Base-by-base conservation (phyloP, 2,888 invertebrate species). In the Caenorhabditis uteleia region DNA sequence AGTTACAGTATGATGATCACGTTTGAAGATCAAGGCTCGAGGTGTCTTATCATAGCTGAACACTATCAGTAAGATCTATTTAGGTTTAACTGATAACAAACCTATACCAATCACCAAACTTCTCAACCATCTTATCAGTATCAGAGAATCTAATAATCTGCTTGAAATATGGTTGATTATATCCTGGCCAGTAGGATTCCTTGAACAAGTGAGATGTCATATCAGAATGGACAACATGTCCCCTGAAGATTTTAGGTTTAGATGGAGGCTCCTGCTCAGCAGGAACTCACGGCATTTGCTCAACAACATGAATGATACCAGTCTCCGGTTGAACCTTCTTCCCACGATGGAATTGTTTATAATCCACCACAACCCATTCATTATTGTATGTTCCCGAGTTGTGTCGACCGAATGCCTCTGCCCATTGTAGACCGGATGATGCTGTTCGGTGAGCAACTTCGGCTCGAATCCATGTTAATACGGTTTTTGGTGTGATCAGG, bases 361-460 rank as follows among this genome's bases (percentile, higher is more conserved):
- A 89, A 84, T 92, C 91, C 0, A 91, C 87, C n/a, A 75, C 67
- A 33, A 70, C 68, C 70, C 93, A 94, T 83, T 93, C 92, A 80
- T 91, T 91, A 83, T 90, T 90, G 56, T 91, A 87, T 38, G 91
- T 91, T 16, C 90, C 90, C 34, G 91, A 90, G 85, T 91, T 91
- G 82, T 88, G 89, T 14, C 86, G 85, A 0, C 88, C 87, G 78
- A 93, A 75, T 16, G 68, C 68, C 40, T 66, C 62, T 3, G 75
- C 75, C 75, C 75, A 75, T 42, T 75, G 64, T 1, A 58, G 46
- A 23, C 64, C 69, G 12, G 68, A 61, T 0, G 72, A 67, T 0
- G 75, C 59, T 14, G 68, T 68, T 6, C 75, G 58, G 42, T 70
- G 69, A 8, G 75, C 74, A 0, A 91, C 89, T 86, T 91, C 88